A percentile compares a stretch with the other conserved stretches of the same genome.
Evolutionary conservation across 1,140 invertebrate species (phyloP).

Genomic region (Dendrolimus punctatus): DNA sequence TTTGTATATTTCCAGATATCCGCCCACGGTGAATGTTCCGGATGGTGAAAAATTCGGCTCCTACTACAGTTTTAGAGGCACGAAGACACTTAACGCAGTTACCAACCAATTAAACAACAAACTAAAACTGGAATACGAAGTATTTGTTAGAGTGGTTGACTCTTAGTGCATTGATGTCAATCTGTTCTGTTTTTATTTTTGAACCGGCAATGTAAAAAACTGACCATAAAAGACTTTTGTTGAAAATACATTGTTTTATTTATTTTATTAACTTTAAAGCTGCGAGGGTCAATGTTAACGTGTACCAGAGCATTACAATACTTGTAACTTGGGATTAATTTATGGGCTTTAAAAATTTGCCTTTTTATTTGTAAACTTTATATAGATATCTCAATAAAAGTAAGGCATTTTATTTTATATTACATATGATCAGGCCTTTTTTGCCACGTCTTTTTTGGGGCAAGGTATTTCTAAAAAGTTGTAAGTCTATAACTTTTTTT

Average conservation of each 20-base stretch:
- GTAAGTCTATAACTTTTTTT: too few species aligned
- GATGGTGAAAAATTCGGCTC: slow-evolving; percentile 48
- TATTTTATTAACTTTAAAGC: too few species aligned
- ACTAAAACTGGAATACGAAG: slow-evolving; percentile 57
- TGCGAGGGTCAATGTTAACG: too few species aligned
- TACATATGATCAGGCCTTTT: too few species aligned
- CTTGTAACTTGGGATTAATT: too few species aligned
- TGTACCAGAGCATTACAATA: too few species aligned
- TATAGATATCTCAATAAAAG: too few species aligned
- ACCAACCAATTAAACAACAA: slow-evolving; percentile 36
- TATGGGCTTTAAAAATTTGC: too few species aligned
- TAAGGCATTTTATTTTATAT: too few species aligned
- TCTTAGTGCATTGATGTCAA: not conserved
- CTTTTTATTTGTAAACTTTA: too few species aligned
- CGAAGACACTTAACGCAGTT: slow-evolving; percentile 38
- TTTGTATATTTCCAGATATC: slow-evolving; percentile 34
- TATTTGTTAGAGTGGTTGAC: slow-evolving; percentile 48
- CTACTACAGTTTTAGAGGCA: slow-evolving; percentile 53
- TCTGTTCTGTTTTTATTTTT: not conserved
- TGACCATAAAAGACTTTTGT: not conserved
- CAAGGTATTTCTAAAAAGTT: too few species aligned
- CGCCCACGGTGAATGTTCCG: slow-evolving; percentile 36
- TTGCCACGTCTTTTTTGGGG: too few species aligned
- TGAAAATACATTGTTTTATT: not conserved
- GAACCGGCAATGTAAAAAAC: not conserved